phyloP scores from a whole-genome alignment of 2,797 vertebrate species.

The Leuciscus waleckii region DNA sequence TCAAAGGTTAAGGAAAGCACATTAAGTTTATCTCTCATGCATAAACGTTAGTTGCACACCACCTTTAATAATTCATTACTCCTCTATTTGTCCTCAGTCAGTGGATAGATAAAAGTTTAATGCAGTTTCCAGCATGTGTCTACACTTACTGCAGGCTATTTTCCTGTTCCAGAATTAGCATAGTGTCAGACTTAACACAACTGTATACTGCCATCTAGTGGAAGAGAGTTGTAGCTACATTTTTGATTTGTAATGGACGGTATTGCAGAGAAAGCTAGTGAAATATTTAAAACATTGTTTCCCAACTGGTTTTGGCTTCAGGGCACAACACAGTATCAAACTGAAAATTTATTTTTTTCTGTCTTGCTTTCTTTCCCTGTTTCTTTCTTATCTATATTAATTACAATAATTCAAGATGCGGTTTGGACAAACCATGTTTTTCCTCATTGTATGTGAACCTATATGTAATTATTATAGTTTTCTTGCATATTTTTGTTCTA shows the following conservation, averaged over 20 bases:
- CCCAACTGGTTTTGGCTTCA: neutral
- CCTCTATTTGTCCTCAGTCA: slow-evolving; percentile 68
- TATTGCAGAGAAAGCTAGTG: neutral
- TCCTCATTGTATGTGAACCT: no score
- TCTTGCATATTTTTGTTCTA: neutral
- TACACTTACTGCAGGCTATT: slow-evolving; percentile 49
- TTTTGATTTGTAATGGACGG: neutral
- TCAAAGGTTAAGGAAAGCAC: slow-evolving; percentile 67
- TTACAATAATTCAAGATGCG: no score
- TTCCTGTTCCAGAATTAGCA: neutral
- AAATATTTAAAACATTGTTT: neutral
- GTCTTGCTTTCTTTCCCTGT: no score
- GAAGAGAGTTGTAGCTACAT: slow-evolving; percentile 20
- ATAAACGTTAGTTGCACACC: slow-evolving; percentile 31
- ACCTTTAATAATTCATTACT: slow-evolving; percentile 78
- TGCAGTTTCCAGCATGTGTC: slow-evolving; percentile 77
- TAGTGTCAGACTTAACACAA: slow-evolving; percentile 36
- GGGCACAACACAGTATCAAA: neutral
- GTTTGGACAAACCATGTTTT: no score
- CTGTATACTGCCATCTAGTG: slow-evolving; percentile 69
- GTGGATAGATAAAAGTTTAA: slow-evolving; percentile 79
- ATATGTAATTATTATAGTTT: neutral
- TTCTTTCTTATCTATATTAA: no score
- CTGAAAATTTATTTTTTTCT: neutral
- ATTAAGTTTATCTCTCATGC: slow-evolving; percentile 41